Base-by-base conservation (phyloP, 2,113 vertebrate genomes). In the Poeciliopsis turrubarensis region DNA sequence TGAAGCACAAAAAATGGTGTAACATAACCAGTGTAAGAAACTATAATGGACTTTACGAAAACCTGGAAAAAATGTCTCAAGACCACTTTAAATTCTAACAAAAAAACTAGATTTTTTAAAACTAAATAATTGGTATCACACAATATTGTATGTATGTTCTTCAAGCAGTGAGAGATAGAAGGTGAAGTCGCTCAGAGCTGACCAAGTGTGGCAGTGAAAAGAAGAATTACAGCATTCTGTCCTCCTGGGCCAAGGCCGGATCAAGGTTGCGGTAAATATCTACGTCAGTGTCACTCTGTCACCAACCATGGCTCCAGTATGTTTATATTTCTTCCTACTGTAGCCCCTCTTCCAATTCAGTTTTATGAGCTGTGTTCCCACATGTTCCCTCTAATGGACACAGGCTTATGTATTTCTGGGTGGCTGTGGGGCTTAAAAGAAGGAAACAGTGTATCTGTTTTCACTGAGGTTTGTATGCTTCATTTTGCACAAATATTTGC, bases 351-450 rank as follows among this genome's bases (percentile, higher is more conserved):
- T 25, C 25, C 1, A 60, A 82, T 78, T 75, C 78, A 31, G 37
- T 64, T 90, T 91, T 87, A 90, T 84, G 74, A 88, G 77, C 82
- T 63, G 69, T 70, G 77, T 9, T 57, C 79, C 88, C 81, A 77
- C 73, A 70, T 66, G 68, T 87, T 79, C 85, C 84, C 89, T 83
- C 73, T 70, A 68, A 80, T 27, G 65, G 74, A 73, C 77, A 31
- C 71, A 65, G 66, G 68, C 65, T 70, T 27, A 63, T 57, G 25
- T 71, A 81, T 82, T 57, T 75, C 70, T 67, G 34, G 44, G 71
- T 12, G 74, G 19, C 37, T 64, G 68, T 22, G 2, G 22, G 41
- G 13, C 17, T 69, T 60, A 2, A 57, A 64, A 72, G 60, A 62
- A 37, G 37, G 68, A 73, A 69, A 79, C 68, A 39, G 60, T 54